A percentile compares a stretch with the other conserved stretches of the same genome.
Evolutionary conservation across 2,888 invertebrate species (phyloP).

Genomic region (Sepioteuthis lessoniana): DNA sequence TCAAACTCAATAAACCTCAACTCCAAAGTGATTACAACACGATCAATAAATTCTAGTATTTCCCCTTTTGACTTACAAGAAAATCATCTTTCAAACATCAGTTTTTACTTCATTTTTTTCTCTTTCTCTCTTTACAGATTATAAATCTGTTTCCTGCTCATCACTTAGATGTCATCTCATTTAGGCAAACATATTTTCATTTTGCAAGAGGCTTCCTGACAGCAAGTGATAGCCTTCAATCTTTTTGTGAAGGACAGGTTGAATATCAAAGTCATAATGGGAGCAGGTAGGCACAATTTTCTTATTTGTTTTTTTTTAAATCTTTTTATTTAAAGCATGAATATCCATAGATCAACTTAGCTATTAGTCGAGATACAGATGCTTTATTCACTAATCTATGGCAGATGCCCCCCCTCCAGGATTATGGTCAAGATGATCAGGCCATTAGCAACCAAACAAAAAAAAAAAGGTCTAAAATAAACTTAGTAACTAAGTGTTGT

Average conservation of each 20-base stretch:
- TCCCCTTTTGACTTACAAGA: not conserved
- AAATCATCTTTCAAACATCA: not conserved
- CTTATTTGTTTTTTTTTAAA: not conserved
- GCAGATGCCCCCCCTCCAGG: not conserved
- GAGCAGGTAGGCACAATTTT: not conserved
- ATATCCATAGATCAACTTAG: not conserved
- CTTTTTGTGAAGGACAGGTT: not conserved
- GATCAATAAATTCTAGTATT: not conserved
- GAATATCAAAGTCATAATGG: not conserved
- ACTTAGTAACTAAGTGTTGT: too few species aligned
- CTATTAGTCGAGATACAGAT: not conserved
- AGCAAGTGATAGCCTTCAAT: constrained; percentile 24
- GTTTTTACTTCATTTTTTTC: not conserved
- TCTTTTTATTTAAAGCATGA: not conserved
- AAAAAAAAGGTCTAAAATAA: not conserved
- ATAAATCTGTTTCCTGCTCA: not conserved
- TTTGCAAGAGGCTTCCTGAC: constrained; percentile 33
- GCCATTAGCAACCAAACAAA: not conserved
- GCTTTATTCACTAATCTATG: not conserved
- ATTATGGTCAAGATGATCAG: not conserved
- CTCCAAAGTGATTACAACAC: not conserved
- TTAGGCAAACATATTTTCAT: not conserved
- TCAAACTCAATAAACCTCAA: not conserved
- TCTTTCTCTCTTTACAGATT: not conserved
- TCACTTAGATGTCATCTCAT: not conserved